These are phyloP conservation scores for Periparus ater DNA, from an alignment of 2,797 vertebrate genomes.

Conservation along the genomic window DNA sequence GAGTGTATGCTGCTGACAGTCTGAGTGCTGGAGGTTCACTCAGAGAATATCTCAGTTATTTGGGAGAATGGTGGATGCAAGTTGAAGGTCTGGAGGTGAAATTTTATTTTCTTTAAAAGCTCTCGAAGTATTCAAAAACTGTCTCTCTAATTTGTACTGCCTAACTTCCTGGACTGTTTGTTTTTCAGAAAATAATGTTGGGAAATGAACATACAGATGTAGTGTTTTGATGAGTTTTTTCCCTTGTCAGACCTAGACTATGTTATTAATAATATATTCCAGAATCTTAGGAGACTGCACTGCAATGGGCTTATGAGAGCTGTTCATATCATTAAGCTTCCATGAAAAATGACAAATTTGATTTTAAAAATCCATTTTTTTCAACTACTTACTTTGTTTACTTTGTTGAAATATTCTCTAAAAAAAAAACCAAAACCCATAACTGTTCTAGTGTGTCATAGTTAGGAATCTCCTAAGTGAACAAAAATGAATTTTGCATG, in stretches of 20 bases:
- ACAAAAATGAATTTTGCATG: not conserved
- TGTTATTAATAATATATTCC: not conserved
- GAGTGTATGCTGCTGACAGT: not conserved
- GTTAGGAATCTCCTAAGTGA: not conserved
- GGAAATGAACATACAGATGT: not conserved
- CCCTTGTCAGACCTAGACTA: not conserved
- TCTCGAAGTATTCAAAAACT: not conserved
- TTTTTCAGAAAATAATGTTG: not conserved
- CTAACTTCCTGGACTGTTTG: not conserved
- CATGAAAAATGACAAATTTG: slow-evolving; percentile 31
- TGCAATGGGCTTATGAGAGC: not conserved
- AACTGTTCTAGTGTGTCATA: not conserved
- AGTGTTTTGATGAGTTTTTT: not conserved
- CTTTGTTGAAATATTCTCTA: not conserved
- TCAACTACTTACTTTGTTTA: not conserved
- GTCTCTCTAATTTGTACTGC: not conserved
- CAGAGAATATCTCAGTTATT: not conserved
- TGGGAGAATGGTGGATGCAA: not conserved
- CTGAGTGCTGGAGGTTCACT: not conserved
- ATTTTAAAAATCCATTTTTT: slow-evolving; percentile 9
- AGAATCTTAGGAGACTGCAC: not conserved
- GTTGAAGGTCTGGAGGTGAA: not conserved
- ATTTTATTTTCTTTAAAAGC: not conserved
- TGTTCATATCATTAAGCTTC: not conserved
- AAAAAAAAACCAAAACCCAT: not conserved